Conservation (phyloP, 92 coral and sea anemone species). For the Bergia sp. region DNA sequence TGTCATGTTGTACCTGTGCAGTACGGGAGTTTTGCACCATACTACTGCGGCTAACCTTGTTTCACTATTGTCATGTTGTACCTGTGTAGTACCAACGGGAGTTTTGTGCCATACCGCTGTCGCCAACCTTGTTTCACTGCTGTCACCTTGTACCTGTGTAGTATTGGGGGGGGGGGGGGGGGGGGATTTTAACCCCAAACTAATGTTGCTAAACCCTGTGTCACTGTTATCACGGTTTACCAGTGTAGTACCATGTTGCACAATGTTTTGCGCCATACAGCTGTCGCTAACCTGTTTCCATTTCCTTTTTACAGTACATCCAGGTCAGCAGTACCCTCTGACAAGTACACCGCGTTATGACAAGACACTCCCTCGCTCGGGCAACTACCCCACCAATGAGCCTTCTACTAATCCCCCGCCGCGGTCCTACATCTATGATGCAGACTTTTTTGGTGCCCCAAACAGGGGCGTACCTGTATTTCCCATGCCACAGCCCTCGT, state of each 20-base stretch:
- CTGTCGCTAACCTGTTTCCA: background rate
- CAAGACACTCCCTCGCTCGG: conserved; percentile 69
- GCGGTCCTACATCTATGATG: conserved; percentile 76
- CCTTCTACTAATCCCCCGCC: conserved; percentile 63
- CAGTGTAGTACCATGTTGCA: background rate
- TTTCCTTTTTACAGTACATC: background rate
- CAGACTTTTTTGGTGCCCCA: conserved; percentile 67
- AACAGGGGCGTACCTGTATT: conserved; percentile 44
- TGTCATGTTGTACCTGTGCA: background rate
- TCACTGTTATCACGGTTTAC: background rate
- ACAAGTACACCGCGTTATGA: conserved; percentile 79
- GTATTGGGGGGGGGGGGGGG: too few species aligned
- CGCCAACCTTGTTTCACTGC: too few species aligned
- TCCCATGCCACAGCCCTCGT: conserved; percentile 40
- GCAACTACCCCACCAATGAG: conserved; percentile 55
- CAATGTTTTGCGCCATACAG: background rate
- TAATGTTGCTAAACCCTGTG: too few species aligned
- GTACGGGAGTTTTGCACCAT: background rate
- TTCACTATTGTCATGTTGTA: too few species aligned
- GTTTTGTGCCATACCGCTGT: too few species aligned
- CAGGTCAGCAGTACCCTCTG: conserved; percentile 53
- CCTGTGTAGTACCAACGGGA: too few species aligned
- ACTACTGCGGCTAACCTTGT: too few species aligned
- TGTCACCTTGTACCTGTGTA: too few species aligned
- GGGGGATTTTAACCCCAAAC: too few species aligned